These are phyloP conservation scores for Hypselothyrea guttata DNA, from an alignment of 2,888 invertebrate species.

Conservation along the genomic window DNA sequence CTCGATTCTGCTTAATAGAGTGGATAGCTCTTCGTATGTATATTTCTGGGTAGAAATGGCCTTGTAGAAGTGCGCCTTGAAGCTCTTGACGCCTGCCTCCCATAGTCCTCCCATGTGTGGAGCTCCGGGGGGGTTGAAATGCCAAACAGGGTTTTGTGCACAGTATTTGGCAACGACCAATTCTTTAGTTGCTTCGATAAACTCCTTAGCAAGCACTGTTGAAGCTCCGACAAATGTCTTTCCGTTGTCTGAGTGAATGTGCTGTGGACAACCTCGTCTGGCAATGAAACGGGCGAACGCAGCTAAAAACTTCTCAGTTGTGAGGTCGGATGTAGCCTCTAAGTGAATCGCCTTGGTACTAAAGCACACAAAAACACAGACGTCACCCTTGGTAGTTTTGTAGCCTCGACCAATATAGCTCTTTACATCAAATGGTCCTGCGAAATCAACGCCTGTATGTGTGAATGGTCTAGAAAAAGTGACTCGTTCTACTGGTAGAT, in stretches of 20 bases:
- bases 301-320: not conserved
- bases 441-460: not conserved
- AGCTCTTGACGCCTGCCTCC: slow-evolving; percentile 2
- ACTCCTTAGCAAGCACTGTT: not conserved
- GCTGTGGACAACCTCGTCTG: not conserved
- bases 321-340: not conserved
- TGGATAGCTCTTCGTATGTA: not conserved
- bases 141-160: not conserved
- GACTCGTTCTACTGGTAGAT: not conserved
- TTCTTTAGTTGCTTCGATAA: not conserved
- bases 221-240: slow-evolving; percentile 1
- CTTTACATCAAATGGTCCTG: slow-evolving; percentile 1
- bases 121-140: not conserved
- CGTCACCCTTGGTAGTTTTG: not conserved
- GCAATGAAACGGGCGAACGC: not conserved
- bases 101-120: slow-evolving; percentile 1
- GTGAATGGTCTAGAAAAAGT: not conserved
- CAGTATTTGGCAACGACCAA: not conserved
- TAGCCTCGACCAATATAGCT: not conserved
- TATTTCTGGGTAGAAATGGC: not conserved
- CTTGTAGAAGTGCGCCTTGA: not conserved
- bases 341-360: slow-evolving; percentile 2
- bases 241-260: not conserved
- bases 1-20: not conserved
- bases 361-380: slow-evolving; percentile 6